Evolutionary conservation across 2,797 vertebrate species (phyloP).

Genomic region (Sciurus carolinensis): DNA sequence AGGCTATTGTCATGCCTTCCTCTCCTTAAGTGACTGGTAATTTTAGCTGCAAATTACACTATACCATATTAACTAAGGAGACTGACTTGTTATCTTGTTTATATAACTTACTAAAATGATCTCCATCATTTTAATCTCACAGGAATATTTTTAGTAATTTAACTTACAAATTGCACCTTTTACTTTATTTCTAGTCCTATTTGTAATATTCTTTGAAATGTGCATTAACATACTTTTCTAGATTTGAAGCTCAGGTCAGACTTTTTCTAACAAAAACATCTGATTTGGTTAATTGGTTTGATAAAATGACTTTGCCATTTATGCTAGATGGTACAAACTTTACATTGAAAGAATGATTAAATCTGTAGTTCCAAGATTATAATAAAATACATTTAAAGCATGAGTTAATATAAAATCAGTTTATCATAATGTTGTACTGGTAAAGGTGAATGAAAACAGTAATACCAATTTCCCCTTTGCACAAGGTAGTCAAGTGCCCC

Average conservation of each 20-base stretch:
- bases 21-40: background rate
- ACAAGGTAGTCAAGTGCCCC: background rate
- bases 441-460: background rate
- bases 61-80: slow-evolving; percentile 34
- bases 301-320: background rate
- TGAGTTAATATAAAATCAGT: background rate
- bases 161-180: slow-evolving; percentile 27
- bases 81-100: slow-evolving; percentile 50
- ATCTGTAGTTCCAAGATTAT: background rate
- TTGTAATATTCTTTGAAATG: slow-evolving; percentile 35
- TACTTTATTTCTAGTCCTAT: background rate
- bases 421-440: background rate
- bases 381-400: slow-evolving; percentile 21
- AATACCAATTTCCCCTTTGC: background rate
- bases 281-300: slow-evolving; percentile 14
- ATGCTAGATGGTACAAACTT: background rate
- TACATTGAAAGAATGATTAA: background rate
- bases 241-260: background rate
- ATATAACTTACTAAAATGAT: slow-evolving; percentile 25
- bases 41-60: slow-evolving; percentile 41
- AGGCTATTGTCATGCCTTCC: background rate
- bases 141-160: background rate
- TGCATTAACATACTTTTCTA: background rate
- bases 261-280: background rate
- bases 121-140: slow-evolving; percentile 18